Evolutionary conservation across 1,140 invertebrate species (phyloP).

Genomic region (Trinorchestia longiramus): DNA sequence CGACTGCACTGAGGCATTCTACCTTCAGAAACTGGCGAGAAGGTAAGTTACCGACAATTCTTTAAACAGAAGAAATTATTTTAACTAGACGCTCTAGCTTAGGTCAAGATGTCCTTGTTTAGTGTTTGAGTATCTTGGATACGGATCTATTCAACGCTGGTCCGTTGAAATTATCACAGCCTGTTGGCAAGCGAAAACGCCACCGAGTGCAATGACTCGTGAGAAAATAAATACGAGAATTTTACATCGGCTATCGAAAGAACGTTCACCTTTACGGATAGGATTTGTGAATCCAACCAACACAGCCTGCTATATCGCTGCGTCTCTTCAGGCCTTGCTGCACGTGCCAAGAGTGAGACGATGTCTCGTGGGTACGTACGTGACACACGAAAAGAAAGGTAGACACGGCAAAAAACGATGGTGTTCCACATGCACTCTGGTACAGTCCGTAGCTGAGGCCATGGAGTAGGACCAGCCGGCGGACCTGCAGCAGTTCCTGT

Average conservation of each 20-base stretch:
- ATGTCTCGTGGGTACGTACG: constrained; percentile 9
- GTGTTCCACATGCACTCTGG: constrained; percentile 18
- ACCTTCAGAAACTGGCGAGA: not conserved
- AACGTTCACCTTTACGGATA: not conserved
- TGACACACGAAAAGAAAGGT: not conserved
- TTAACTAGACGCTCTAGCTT: not conserved
- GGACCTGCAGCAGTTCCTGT: constrained; percentile 27
- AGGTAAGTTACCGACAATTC: no score
- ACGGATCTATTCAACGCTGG: not conserved
- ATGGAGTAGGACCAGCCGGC: not conserved
- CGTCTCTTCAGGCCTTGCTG: constrained; percentile 24
- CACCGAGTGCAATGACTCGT: not conserved
- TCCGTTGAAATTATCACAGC: not conserved
- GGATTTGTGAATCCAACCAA: constrained; percentile 7
- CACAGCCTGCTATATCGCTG: constrained; percentile 17
- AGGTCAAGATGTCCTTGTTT: not conserved
- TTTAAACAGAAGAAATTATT: not conserved
- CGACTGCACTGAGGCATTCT: not conserved
- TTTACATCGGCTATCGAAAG: not conserved
- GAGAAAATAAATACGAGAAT: constrained; percentile 61
- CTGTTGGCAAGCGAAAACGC: not conserved
- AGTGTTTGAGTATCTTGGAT: not conserved
- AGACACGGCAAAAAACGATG: not conserved
- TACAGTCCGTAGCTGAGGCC: not conserved
- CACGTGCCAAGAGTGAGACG: constrained; percentile 7